A percentile compares a stretch with the other conserved stretches of the same genome.
Conservation (phyloP, 2,797 vertebrate genomes). For the Hyperoplus lanceolatus region DNA sequence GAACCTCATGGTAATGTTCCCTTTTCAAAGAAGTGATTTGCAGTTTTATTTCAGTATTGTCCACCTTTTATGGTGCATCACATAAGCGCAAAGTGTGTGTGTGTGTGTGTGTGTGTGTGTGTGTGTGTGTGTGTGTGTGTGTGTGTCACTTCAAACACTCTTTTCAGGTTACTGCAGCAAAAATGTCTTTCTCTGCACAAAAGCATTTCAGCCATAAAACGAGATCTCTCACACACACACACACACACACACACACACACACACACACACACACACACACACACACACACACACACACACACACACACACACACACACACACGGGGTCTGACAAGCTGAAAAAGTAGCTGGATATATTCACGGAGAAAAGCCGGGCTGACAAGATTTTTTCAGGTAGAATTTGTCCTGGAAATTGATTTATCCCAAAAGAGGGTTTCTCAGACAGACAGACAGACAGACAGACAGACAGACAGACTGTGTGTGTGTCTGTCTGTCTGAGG, state of each 20-base stretch:
- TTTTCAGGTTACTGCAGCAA: constrained; percentile 17
- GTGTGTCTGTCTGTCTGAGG: background rate
- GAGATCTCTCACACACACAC: background rate
- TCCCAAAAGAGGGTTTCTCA: background rate
- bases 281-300: no score
- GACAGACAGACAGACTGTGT: constrained; percentile 1
- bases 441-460: background rate
- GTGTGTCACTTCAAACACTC: background rate
- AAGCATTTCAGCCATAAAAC: constrained; percentile 20
- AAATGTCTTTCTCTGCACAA: constrained; percentile 16
- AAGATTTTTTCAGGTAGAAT: no score
- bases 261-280: no score
- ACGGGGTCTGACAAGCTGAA: background rate
- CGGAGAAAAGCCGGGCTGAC: constrained; percentile 23
- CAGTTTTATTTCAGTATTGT: constrained; percentile 4
- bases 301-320: no score
- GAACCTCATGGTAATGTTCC: background rate
- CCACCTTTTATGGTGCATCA: background rate
- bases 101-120: no score
- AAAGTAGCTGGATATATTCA: constrained; percentile 1
- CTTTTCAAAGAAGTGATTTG: background rate
- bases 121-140: no score
- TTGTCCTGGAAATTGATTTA: constrained; percentile 36
- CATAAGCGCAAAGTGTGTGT: background rate
- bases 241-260: no score